These are phyloP conservation scores for Gallinago solitaria DNA, from an alignment of 2,797 vertebrate genomes.

Conservation along the genomic window DNA sequence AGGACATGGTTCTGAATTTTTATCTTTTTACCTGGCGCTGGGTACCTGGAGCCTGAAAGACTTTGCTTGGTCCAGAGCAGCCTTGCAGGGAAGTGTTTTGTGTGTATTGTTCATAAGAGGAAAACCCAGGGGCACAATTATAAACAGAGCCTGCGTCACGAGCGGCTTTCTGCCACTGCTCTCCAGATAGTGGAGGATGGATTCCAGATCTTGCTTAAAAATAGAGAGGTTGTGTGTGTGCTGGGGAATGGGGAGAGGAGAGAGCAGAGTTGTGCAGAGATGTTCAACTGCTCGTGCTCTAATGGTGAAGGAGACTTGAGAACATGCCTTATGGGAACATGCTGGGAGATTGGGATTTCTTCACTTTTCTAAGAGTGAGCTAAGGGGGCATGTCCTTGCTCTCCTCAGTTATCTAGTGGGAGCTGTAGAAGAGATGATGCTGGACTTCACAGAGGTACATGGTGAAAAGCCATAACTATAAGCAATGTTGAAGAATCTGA, in stretches of 20 bases:
- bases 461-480: background rate
- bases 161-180: background rate
- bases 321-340: rapidly evolving
- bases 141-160: slow-evolving; percentile 34
- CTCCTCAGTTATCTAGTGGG: background rate
- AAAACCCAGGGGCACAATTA: slow-evolving; percentile 41
- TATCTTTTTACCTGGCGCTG: background rate
- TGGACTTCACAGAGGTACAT: rapidly evolving
- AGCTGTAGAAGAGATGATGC: background rate
- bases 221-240: slow-evolving; percentile 7
- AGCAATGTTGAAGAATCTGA: background rate
- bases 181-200: slow-evolving; percentile 30
- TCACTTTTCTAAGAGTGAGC: background rate
- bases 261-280: background rate
- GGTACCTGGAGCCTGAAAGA: background rate
- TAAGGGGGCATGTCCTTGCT: background rate
- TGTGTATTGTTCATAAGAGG: slow-evolving; percentile 38
- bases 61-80: background rate
- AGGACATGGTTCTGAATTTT: background rate
- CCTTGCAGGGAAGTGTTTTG: slow-evolving; percentile 1
- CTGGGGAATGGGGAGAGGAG: background rate
- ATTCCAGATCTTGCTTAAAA: slow-evolving; percentile 45
- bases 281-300: background rate
- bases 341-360: background rate
- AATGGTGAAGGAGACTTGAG: background rate